phyloP scores from a whole-genome alignment of 23 tunicate genomes.

The Diplosoma virens region DNA sequence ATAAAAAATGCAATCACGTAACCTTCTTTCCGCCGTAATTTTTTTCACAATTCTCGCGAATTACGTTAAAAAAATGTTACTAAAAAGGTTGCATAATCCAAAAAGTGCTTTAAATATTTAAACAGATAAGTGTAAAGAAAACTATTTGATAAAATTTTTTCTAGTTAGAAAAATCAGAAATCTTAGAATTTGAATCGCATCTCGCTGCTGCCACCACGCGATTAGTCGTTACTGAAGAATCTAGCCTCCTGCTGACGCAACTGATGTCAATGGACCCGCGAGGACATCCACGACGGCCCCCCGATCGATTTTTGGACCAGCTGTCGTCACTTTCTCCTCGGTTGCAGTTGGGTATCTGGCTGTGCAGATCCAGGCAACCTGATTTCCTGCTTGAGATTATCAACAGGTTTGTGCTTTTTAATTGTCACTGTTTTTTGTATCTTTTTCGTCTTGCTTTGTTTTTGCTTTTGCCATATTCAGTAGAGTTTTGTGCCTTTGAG shows the following conservation, averaged over 20 bases:
- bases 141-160: not conserved
- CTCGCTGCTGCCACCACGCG: conserved; percentile 89
- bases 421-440: no score
- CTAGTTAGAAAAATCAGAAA: conserved; percentile 77
- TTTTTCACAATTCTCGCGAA: no score
- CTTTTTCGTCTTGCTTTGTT: no score
- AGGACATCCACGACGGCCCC: conserved; percentile 79
- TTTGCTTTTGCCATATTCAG: no score
- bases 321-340: conserved; percentile 33
- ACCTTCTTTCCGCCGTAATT: no score
- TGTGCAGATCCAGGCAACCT: conserved; percentile 80
- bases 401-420: no score
- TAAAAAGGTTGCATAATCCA: no score
- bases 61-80: no score
- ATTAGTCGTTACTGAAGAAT: conserved; percentile 60
- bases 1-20: not conserved
- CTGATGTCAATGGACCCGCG: conserved; percentile 82
- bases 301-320: conserved; percentile 70
- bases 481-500: no score
- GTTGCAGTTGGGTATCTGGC: conserved; percentile 49
- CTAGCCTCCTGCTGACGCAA: conserved; percentile 78
- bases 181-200: conserved; percentile 81
- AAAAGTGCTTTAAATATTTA: not conserved
- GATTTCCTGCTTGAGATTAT: conserved; percentile 82
- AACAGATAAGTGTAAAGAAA: not conserved